Evolutionary conservation across 1,140 invertebrate genomes (phyloP), one percentile per base, ranked within the genome.

Genomic region (Sipha flava): DNA sequence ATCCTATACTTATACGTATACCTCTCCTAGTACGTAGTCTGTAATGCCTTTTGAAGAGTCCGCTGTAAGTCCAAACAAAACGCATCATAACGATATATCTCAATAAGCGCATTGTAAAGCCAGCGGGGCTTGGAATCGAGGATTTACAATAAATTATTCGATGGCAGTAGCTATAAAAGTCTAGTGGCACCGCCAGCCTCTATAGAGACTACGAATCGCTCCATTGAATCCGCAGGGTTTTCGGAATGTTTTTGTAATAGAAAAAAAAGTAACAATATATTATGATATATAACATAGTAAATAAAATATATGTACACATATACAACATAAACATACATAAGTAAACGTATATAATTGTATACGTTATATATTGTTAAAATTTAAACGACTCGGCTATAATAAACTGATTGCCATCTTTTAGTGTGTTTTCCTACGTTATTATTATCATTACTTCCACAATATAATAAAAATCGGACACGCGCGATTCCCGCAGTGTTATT

Each of bases 401-500:
- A 45, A 45, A 70, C 66, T 47, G 16, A 70, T 47, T 26, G 40
- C 16, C 18, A n/a, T 34, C n/a, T 66, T n/a, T 4, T 16, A 12
- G 10, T 21, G 62, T 66, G 10, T 66, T 40, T 40, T 37, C 29
- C 59, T 23, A 66, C 34, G 34, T 62, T 31, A 18, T 37, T 66
- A 66, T 59, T 18, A 31, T 31, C 3, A 70, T 70, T 40, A 68
- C 45, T 52, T 49, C 45, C 10, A 31, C 59, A 18, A 21, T 64
- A 72, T 34, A 72, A 52, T 49, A 54, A 52, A 54, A 52, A 73
- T 14, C 29, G 47, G 47, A 73, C 70, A 73, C 70, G 70, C 47
- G 70, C 72, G 72, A 37, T 72, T 72, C 66, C 47, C 70, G 70
- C n/a, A 31, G 70, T 31, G 70, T 21, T 75, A 54, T 75, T 75